Evolutionary conservation across 2,113 vertebrate species (phyloP).

Genomic region (Coturnix japonica): DNA sequence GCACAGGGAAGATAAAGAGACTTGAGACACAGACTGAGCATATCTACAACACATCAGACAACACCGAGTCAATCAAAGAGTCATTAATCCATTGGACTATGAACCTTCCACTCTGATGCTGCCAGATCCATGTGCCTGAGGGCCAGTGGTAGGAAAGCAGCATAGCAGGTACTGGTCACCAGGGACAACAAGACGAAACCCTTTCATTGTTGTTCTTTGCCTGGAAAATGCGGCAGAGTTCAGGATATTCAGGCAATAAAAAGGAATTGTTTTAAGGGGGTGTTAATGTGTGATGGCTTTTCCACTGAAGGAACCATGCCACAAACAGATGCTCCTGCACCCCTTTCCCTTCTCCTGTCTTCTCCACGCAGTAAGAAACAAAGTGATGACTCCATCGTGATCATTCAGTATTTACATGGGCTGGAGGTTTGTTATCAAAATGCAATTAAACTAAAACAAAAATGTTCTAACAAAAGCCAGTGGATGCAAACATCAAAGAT

Average conservation of each 20-base stretch:
- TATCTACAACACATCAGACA: slow-evolving; percentile 60
- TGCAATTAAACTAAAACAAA: background rate
- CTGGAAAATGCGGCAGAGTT: background rate
- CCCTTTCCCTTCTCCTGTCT: background rate
- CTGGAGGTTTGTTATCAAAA: background rate
- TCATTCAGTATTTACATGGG: background rate
- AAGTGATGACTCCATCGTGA: background rate
- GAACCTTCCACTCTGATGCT: slow-evolving; percentile 10
- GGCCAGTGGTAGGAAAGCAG: background rate
- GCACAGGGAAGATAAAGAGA: slow-evolving; percentile 54
- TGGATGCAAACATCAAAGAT: slow-evolving; percentile 10
- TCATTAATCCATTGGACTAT: slow-evolving; percentile 55
- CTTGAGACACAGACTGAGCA: background rate
- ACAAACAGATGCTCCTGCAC: background rate
- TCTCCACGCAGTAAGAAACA: background rate
- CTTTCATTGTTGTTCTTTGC: background rate
- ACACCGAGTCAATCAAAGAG: slow-evolving; percentile 38
- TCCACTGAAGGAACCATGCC: background rate
- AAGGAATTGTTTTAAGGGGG: background rate
- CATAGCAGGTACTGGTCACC: background rate
- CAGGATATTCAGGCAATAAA: background rate
- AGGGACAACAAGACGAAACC: background rate
- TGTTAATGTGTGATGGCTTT: background rate
- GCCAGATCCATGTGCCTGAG: slow-evolving; percentile 5
- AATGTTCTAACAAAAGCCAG: background rate